phyloP scores from a whole-genome alignment of 2,113 vertebrate genomes.

The Trachemys scripta region DNA sequence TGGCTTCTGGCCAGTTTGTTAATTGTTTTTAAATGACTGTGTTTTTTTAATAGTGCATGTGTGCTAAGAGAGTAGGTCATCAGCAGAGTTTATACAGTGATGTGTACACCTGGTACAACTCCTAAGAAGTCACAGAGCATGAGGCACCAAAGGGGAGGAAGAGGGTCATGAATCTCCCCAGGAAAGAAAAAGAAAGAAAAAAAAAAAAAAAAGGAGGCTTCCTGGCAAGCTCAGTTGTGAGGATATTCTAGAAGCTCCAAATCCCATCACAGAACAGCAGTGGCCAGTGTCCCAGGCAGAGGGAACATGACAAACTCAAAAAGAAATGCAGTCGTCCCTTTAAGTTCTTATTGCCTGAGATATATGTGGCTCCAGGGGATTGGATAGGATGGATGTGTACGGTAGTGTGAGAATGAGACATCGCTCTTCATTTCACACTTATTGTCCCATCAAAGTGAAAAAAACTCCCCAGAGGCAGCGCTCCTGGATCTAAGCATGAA shows the following conservation, averaged over 20 bases:
- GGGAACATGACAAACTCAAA: not conserved
- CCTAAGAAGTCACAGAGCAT: not conserved
- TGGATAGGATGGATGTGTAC: not conserved
- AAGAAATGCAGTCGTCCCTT: not conserved
- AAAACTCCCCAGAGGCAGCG: not conserved
- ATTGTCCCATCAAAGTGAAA: not conserved
- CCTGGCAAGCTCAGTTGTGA: not conserved
- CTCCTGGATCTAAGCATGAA: not conserved
- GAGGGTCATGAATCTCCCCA: not conserved
- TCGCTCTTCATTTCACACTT: accelerated
- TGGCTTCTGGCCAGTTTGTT: not conserved
- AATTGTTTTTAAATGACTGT: not conserved
- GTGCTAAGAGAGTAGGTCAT: accelerated
- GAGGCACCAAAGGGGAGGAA: not conserved
- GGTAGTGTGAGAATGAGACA: not conserved
- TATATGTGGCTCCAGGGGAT: too few species aligned
- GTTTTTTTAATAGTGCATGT: accelerated
- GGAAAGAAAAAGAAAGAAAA: not conserved
- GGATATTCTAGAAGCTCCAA: not conserved
- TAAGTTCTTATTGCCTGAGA: not conserved
- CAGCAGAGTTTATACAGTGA: not conserved
- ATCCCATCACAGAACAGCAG: not conserved
- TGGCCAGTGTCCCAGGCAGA: not conserved
- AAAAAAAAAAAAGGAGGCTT: not conserved
- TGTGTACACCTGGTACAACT: not conserved